Evolutionary conservation across 2,888 invertebrate species (phyloP).

Genomic region (Limnephilus rhombicus): DNA sequence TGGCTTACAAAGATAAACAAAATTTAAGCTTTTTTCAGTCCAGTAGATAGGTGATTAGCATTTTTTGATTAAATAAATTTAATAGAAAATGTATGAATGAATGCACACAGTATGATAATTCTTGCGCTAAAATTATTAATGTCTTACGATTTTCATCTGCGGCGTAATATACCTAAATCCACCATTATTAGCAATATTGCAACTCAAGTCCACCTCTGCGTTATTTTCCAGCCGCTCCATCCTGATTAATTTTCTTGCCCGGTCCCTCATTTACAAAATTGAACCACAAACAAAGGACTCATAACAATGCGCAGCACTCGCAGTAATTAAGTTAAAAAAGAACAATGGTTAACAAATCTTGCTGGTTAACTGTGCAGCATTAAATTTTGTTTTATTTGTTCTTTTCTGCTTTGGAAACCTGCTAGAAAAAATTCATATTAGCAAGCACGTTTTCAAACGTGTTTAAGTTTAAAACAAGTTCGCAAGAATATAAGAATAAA

Average conservation of each 20-base stretch:
- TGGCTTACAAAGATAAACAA: too few species aligned
- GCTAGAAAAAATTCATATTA: neutral
- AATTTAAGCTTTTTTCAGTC: too few species aligned
- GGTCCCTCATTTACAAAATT: neutral
- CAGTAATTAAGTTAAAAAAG: constrained; percentile 59
- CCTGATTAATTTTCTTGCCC: constrained; percentile 12
- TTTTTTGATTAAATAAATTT: too few species aligned
- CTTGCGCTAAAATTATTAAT: too few species aligned
- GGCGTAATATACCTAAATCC: neutral
- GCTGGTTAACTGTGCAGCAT: constrained; percentile 53
- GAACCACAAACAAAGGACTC: constrained; percentile 58
- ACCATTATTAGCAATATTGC: neutral
- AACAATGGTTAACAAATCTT: constrained; percentile 61
- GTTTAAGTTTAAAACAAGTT: neutral
- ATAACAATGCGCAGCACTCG: constrained; percentile 58
- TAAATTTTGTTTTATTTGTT: constrained; percentile 32
- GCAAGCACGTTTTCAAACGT: neutral
- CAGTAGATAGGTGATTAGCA: too few species aligned
- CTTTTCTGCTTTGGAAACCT: neutral
- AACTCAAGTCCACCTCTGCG: neutral
- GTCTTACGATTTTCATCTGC: too few species aligned
- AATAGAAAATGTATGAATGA: too few species aligned
- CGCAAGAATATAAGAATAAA: neutral
- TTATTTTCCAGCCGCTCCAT: constrained; percentile 3
- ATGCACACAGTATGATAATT: too few species aligned